Evolutionary conservation across 2,797 vertebrate genomes (phyloP), one percentile per base, ranked within the genome.

Genomic region (Gila robusta): DNA sequence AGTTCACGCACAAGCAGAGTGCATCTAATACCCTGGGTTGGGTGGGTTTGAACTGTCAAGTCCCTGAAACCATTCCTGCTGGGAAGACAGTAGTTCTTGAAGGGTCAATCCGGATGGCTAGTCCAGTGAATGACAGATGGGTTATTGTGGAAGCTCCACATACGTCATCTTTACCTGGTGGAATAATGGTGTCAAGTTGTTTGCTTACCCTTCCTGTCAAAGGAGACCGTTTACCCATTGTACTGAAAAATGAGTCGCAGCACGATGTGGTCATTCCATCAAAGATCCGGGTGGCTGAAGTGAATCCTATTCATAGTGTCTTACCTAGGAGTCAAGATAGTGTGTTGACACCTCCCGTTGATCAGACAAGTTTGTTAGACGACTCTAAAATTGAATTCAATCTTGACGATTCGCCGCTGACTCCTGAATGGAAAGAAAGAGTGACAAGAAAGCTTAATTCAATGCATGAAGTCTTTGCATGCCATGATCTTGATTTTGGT

Each of bases 41-140:
- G 16, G 81, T 83, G 28, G 28, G n/a, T 12, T 41, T 73, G 12
- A 56, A 37, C 35, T 37, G 69, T 56, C 67, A 32, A 56, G 35
- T 72, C 7, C 70, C 67, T 56, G 49, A 59, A 37, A 62, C 23
- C 5, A 73, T 83, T 56, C 81, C 81, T n/a, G 81, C 49, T 39
- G 35, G 23, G 11, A 52, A 59, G 35, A 74, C 35, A 39, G 70
- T 83, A 39, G 52, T 73, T 52, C 16, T 73, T 35, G 81, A 73
- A n/a, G 35, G 70, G 12, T 66, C 26, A 28, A 11, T 83, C 1
- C 1, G 12, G 2, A 72, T 52, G n/a, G 6, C 52, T 32, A 62
- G 5, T 12, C 32, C 70, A 28, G 11, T 59, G 4, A 74, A 7
- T 74, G 39, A 23, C 16, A 47, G n/a, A 76, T 84, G 71, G 39